phyloP scores from a whole-genome alignment of 2,888 invertebrate species.

The Macrostomum cliftonense region DNA sequence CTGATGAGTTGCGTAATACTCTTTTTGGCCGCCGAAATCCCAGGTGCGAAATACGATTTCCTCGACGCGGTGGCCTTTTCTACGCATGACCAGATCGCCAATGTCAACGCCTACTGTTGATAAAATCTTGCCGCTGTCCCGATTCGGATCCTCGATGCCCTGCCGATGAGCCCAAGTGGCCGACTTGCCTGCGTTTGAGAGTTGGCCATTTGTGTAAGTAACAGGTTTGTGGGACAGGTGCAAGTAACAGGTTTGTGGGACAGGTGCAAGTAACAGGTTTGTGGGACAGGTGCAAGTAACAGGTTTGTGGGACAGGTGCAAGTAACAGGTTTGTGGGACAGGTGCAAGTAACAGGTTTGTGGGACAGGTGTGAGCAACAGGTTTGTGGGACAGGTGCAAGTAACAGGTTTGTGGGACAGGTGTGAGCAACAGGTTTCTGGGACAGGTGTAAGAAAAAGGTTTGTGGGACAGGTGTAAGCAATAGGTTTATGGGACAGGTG shows the following conservation, averaged over 20 bases:
- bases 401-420: background rate
- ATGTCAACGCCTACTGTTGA: conserved; percentile 96
- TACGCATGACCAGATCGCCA: conserved; percentile 66
- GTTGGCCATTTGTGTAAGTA: no score
- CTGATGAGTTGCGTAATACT: conserved; percentile 94
- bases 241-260: no score
- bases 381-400: background rate
- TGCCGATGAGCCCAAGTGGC: conserved; percentile 14
- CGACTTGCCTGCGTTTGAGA: background rate
- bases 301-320: background rate
- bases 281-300: background rate
- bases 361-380: background rate
- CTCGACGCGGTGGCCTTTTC: conserved; percentile 17
- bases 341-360: background rate
- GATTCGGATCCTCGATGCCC: background rate
- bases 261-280: background rate
- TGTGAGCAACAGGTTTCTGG: background rate
- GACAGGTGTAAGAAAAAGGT: background rate
- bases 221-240: background rate
- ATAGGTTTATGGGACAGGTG: background rate
- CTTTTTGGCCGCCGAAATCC: conserved; percentile 51
- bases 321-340: background rate
- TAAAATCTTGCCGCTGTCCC: conserved; percentile 50
- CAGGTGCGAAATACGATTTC: conserved; percentile 52
- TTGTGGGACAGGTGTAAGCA: background rate